Base-by-base conservation (phyloP, 53 echinoderm and acorn worm species). In the Temnopleurus reevesii region DNA sequence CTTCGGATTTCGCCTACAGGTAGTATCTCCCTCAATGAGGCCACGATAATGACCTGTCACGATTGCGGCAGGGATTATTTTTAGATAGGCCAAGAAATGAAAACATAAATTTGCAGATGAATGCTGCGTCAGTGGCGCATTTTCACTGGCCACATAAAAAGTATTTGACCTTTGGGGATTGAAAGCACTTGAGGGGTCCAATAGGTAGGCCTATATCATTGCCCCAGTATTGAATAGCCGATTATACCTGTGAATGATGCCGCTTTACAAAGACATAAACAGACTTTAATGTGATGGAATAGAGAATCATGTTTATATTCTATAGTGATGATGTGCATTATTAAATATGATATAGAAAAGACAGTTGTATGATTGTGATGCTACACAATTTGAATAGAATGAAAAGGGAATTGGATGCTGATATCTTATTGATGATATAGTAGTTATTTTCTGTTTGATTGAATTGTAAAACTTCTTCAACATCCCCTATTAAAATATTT, bases 81-180 rank as follows among this genome's bases (percentile, higher is more conserved):
- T 41, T 71, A 71, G 71, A 71, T 41, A 23, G 65, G 34, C 19
- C 36, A 18, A 71, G 71, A 71, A 21, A 71, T 71, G 38, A 41
- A 71, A 71, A 71, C 71, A 71, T 71, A 41, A 71, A 71, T 71
- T 41, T 41, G 71, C 41, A 71, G 9, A 41, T 71, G 71, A 71
- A 10, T 5, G 41, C 43, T 5, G 71, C 36, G 15, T 38, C 65
- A 34, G 35, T 6, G 35, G 17, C 41, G 71, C 41, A 71, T 38
- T 71, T 71, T 41, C n/a, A 8, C 17, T 43, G 41, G 19, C 41
- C 38, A n/a, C 41, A 27, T 36, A 71, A 8, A 71, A 41, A 9
- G 6, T 21, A 71, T 38, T 21, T 41, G 71, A 71, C 71, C 71
- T 71, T 41, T 71, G 21, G 2, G 71, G 8, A 71, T 23, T 43